phyloP scores from a whole-genome alignment of 2,113 vertebrate species.

The Sander lucioperca region DNA sequence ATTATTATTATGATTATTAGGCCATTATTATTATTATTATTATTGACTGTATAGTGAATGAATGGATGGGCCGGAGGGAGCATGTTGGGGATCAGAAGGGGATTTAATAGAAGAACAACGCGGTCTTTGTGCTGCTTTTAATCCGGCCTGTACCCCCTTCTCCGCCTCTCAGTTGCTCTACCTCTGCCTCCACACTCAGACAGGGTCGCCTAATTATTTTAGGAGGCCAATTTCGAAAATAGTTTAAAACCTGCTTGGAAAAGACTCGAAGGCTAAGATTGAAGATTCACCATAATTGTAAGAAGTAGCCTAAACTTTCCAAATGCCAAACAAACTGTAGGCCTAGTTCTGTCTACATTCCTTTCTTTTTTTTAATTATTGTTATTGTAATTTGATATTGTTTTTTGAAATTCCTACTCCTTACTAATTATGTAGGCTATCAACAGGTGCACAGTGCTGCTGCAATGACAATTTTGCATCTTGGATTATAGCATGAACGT shows the following conservation, averaged over 20 bases:
- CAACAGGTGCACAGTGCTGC: no score
- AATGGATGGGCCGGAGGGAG: slow-evolving; percentile 60
- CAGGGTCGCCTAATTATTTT: slow-evolving; percentile 61
- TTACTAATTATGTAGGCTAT: no score
- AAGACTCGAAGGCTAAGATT: neutral
- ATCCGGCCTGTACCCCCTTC: slow-evolving; percentile 76
- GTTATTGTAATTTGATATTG: no score
- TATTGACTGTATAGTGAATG: slow-evolving; percentile 36
- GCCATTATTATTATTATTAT: slow-evolving; percentile 56
- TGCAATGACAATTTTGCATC: no score
- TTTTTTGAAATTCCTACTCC: no score
- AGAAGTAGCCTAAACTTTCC: neutral
- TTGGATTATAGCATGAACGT: no score
- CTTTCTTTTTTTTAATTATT: no score
- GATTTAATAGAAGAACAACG: slow-evolving; percentile 84
- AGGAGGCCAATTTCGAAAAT: slow-evolving; percentile 58
- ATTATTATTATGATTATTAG: slow-evolving; percentile 54
- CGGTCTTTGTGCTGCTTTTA: slow-evolving; percentile 82
- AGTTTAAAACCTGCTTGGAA: neutral
- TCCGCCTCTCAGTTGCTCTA: slow-evolving; percentile 25
- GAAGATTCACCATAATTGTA: neutral
- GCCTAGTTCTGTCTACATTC: no score
- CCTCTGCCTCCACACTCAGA: slow-evolving; percentile 51
- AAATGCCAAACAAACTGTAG: no score
- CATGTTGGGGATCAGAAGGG: slow-evolving; percentile 80